These are phyloP conservation scores for Tiliacea citrago DNA, from an alignment of 2,888 invertebrate genomes.

Conservation along the genomic window DNA sequence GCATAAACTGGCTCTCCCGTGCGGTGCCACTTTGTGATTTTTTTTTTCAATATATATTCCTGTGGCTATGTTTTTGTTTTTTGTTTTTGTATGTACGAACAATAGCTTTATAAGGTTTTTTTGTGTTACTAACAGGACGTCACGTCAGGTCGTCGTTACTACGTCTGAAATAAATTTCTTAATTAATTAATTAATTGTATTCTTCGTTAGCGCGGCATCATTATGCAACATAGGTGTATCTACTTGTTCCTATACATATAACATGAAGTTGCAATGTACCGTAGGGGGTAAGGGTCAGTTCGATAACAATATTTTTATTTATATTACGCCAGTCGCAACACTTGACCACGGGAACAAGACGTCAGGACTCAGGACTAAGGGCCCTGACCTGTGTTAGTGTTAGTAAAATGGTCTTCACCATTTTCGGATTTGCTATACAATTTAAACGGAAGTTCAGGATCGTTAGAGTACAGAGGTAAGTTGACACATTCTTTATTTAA, in stretches of 20 bases:
- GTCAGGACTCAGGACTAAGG: conserved; percentile 41
- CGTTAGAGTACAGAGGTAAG: conserved; percentile 67
- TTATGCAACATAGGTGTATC: conserved; percentile 13
- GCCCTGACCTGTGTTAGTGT: conserved; percentile 36
- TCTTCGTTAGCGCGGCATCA: no score
- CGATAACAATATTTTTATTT: conserved; percentile 61
- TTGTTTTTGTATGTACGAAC: no score
- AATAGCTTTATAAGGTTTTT: no score
- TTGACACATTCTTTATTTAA: conserved; percentile 18
- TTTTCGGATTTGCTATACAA: conserved; percentile 56
- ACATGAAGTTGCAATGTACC: conserved; percentile 14
- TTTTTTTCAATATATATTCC: no score
- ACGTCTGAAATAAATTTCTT: no score
- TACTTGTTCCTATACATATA: background rate
- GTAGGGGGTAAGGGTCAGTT: conserved; percentile 64
- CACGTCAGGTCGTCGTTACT: no score
- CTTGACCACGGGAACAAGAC: conserved; percentile 50
- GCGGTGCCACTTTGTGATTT: no score
- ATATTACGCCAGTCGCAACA: conserved; percentile 55
- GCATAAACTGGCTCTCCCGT: no score
- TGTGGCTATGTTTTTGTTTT: no score
- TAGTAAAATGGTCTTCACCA: conserved; percentile 53
- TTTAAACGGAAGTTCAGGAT: conserved; percentile 56
- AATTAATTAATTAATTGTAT: no score
- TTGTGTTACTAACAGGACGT: no score